Base-by-base conservation (phyloP, 1,140 invertebrate genomes). In the Phocides pigmalion region DNA sequence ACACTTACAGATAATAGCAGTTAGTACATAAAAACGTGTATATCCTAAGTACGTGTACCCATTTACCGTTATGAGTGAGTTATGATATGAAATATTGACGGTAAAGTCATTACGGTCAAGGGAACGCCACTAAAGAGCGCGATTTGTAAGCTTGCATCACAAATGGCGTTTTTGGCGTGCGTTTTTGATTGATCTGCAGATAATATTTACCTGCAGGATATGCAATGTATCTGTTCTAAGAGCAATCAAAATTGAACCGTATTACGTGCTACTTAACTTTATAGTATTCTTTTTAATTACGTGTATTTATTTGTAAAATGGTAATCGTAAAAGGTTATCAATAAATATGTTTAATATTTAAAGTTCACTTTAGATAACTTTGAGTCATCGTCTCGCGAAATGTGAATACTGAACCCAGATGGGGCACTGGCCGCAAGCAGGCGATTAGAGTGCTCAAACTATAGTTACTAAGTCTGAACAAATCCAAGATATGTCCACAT, bases 151-250 rank as follows among this genome's bases (percentile, higher is more conserved):
- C 78, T 66, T 66, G 66, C 67, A 63, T 64, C 68, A 71, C 62
- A 77, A 71, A 66, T 63, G 62, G 41, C 56, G 64, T 65, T 72
- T 69, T 79, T 72, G 63, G 69, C 69, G 72, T 68, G n/a, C n/a
- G 68, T 63, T 83, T 77, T 77, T 81, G 78, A 83, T 79, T 76
- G 74, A 83, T 83, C 72, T 71, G 51, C 50, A 65, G 65, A 72
- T 82, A 82, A 81, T 81, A 75, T 70, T 68, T 50, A 76, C 71
- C 72, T 67, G 53, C 66, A 59, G 70, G 73, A 71, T 69, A 72
- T 68, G 47, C 12, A 64, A 14, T 32, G 39, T 42, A 42, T 3
- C 11, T 25, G 8, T 2, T 49, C 54, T 65, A 46, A 22, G 41
- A 59, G 2, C 14, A 62, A 35, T 12, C 56, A 16, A 72, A 41